Evolutionary conservation across 2,888 invertebrate species (phyloP).

Genomic region (Lithophane ornitopus): DNA sequence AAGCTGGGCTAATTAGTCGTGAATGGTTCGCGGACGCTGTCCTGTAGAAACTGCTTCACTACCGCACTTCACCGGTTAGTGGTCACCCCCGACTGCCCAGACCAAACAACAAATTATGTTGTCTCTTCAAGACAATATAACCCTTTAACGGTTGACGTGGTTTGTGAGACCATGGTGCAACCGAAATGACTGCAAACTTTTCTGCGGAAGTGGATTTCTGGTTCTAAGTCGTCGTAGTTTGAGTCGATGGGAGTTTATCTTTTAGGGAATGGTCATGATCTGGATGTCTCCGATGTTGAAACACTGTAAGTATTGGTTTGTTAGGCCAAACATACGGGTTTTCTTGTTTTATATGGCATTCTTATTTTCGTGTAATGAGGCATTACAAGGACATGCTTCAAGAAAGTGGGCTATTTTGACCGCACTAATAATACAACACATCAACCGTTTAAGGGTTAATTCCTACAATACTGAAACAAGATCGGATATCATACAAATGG

Average conservation of each 20-base stretch:
- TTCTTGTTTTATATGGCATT: background rate
- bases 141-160: background rate
- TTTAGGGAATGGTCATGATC: background rate
- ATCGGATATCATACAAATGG: conserved; percentile 27
- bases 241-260: background rate
- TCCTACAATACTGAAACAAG: conserved; percentile 16
- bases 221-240: background rate
- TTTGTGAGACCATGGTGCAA: background rate
- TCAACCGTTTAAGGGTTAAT: background rate
- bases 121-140: conserved; percentile 1
- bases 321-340: background rate
- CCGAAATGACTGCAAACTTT: background rate
- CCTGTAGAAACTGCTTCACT: conserved; percentile 62
- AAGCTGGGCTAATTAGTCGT: conserved; percentile 54
- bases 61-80: conserved; percentile 63
- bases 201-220: background rate
- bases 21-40: conserved; percentile 42
- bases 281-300: background rate
- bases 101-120: conserved; percentile 36
- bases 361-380: background rate
- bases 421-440: background rate
- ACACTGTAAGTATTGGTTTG: no score
- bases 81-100: conserved; percentile 21
- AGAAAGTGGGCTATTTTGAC: background rate
- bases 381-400: background rate